Evolutionary conservation across 2,113 vertebrate species (phyloP).

Genomic region (Pao palembangensis): DNA sequence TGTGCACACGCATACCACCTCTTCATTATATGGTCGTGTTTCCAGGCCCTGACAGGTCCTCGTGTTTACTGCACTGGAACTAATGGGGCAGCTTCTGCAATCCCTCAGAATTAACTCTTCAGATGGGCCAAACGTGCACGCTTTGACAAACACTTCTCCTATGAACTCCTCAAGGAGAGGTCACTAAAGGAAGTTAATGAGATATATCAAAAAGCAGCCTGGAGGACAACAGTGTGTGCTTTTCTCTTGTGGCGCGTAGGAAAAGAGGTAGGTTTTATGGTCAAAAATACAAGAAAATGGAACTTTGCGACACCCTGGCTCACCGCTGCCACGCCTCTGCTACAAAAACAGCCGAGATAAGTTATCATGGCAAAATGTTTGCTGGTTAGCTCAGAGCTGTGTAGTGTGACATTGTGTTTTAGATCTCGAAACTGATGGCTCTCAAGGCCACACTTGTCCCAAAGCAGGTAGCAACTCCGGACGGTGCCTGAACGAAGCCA

Average conservation of each 20-base stretch:
- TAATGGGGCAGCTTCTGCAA: conserved; percentile 48
- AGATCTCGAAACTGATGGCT: too few relatives aligned
- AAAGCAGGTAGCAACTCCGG: conserved; percentile 5
- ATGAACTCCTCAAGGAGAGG: conserved; percentile 38
- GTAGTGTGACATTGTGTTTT: too few relatives aligned
- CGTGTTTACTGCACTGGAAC: conserved; percentile 55
- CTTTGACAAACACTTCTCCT: conserved; percentile 10
- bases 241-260: conserved; percentile 5
- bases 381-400: too few relatives aligned
- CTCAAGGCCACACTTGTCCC: too few relatives aligned
- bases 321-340: too few relatives aligned
- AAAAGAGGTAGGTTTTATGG: background rate
- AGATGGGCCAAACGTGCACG: conserved; percentile 35
- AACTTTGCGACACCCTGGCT: too few relatives aligned
- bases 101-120: conserved; percentile 61
- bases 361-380: too few relatives aligned
- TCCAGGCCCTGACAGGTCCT: conserved; percentile 38
- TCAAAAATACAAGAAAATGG: background rate
- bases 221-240: conserved; percentile 13
- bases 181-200: conserved; percentile 42
- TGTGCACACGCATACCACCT: conserved; percentile 14
- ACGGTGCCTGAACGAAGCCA: conserved; percentile 32
- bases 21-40: conserved; percentile 29
- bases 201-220: conserved; percentile 15
- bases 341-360: too few relatives aligned